A percentile compares a stretch with the other conserved stretches of the same genome.
phyloP scores from a whole-genome alignment of 1,140 invertebrate genomes.

The Drosophila fuyamai region DNA sequence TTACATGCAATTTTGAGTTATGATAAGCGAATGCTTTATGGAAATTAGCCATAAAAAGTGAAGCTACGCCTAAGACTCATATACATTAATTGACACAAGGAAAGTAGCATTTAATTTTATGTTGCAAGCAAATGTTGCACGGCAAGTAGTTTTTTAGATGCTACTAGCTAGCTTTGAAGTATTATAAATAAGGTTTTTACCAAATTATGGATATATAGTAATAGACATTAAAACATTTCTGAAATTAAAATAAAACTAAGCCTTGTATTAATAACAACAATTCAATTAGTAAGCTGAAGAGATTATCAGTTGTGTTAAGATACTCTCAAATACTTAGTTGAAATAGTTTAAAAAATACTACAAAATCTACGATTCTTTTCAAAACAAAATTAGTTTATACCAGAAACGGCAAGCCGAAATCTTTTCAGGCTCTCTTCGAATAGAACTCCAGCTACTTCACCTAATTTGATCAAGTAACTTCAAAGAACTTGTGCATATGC shows the following conservation, averaged over 20 bases:
- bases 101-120: neutral
- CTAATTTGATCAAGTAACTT: constrained; percentile 49
- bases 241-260: too few species aligned
- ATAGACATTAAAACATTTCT: too few species aligned
- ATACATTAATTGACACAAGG: constrained; percentile 14
- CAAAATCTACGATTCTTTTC: too few species aligned
- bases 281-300: too few species aligned
- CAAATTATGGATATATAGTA: too few species aligned
- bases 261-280: too few species aligned
- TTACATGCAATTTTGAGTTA: constrained; percentile 43
- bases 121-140: neutral
- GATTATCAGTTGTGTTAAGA: too few species aligned
- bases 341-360: too few species aligned
- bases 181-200: too few species aligned
- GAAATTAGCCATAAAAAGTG: constrained; percentile 22
- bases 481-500: constrained; percentile 45
- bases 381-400: neutral
- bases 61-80: constrained; percentile 11
- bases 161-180: too few species aligned
- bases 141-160: neutral
- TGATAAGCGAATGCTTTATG: constrained; percentile 28
- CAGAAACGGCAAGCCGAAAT: neutral
- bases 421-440: neutral
- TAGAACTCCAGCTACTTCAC: constrained; percentile 14
- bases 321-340: too few species aligned